Evolutionary conservation across 2,888 invertebrate genomes (phyloP), one percentile per base, ranked within the genome.

Genomic region (Caenorhabditis becei): DNA sequence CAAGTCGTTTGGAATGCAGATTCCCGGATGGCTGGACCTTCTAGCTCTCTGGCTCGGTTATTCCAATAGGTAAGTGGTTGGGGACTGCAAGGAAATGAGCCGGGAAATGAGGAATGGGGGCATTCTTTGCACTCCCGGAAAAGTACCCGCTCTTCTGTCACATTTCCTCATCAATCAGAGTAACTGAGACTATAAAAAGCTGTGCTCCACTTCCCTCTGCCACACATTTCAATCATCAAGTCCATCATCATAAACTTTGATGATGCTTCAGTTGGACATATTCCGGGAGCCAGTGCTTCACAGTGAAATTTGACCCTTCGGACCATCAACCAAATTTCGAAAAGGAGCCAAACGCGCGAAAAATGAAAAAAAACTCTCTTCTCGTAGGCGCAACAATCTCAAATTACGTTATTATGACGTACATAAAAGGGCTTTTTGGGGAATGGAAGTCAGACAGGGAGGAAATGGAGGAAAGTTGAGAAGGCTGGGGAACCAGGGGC

Each of bases 31-130:
- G 88, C 74, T 90, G 20, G 90, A 90, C 66, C 66, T 77, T 2
- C 69, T 90, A 11, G 69, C 83, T 8, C 78, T 91, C 1, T 99
- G 98, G 98, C 94, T 99, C 72, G 98, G 98, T 59, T 99, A 99
- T 93, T 97, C 97, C 93, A 98, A 94, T 91, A 93, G 93, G 89
- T 88, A 49, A 61, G 49, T n/a, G n/a, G n/a, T n/a, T n/a, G n/a
- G n/a, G n/a, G n/a, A n/a, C n/a, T n/a, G n/a, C n/a, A n/a, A n/a
- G n/a, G n/a, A n/a, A n/a, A n/a, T n/a, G n/a, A n/a, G n/a, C n/a
- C n/a, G n/a, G n/a, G n/a, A n/a, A 5, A 56, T 20, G 4, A 35
- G 14, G 18, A 8, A 56, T 5, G 4, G 16, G 28, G n/a, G 28
- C 32, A 14, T 41, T 47, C 47, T 47, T 47, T n/a, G 47, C 4